Percentiles rank a stretch among this genome's conserved stretches.
phyloP scores from a whole-genome alignment of 2,797 vertebrate genomes.

The Picus viridis region DNA sequence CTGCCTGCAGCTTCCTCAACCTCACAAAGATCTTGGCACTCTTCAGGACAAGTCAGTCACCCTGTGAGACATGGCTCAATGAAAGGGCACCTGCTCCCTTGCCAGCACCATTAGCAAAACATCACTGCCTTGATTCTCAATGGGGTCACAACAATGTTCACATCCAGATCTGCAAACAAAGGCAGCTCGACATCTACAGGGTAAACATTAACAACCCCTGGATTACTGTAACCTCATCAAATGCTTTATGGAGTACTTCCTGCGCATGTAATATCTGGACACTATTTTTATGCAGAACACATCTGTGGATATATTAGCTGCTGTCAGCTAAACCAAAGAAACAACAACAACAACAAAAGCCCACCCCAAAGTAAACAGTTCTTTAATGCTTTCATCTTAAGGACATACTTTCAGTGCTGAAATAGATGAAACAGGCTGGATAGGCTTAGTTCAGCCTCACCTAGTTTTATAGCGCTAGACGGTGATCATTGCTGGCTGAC shows the following conservation, averaged over 20 bases:
- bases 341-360: accelerated
- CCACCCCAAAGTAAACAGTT: background rate
- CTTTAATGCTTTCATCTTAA: background rate
- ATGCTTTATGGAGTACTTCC: conserved; percentile 8
- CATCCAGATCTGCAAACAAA: conserved; percentile 33
- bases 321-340: background rate
- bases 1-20: background rate
- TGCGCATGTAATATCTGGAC: background rate
- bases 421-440: background rate
- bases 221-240: conserved; percentile 3
- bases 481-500: background rate
- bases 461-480: background rate
- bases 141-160: conserved; percentile 37
- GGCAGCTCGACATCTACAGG: background rate
- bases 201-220: conserved; percentile 49
- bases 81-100: background rate
- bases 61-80: accelerated
- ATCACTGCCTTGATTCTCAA: background rate
- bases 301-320: background rate
- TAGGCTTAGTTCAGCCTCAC: background rate
- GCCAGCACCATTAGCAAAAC: background rate
- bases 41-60: background rate
- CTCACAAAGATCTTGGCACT: background rate
- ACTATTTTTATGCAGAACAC: background rate
- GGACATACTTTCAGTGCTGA: background rate